A percentile compares a stretch with the other conserved stretches of the same genome.
Evolutionary conservation across 2,113 vertebrate species (phyloP).

Genomic region (Gallinago paraguaiae): DNA sequence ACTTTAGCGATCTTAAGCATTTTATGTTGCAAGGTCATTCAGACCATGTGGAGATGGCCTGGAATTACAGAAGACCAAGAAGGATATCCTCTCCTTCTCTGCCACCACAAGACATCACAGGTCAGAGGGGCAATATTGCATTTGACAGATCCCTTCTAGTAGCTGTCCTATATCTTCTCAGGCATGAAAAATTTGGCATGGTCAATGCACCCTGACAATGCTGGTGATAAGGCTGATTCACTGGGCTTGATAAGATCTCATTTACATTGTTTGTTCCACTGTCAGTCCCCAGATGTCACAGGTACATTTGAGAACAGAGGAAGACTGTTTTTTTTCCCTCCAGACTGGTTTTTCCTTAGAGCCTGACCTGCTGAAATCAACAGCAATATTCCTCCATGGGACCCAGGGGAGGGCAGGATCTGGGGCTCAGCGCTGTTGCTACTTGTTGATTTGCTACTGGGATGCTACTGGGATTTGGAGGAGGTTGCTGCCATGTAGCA

Average conservation of each 20-base stretch:
- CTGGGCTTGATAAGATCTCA: constrained; percentile 21
- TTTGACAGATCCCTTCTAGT: constrained; percentile 16
- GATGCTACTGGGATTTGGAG: not conserved
- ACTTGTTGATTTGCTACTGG: not conserved
- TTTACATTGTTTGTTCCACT: constrained; percentile 23
- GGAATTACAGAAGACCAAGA: not conserved
- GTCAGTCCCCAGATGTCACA: constrained; percentile 18
- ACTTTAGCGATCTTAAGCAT: not conserved
- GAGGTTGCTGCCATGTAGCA: not conserved
- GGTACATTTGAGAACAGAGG: not conserved
- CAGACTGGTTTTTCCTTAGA: not conserved
- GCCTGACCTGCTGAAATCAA: not conserved
- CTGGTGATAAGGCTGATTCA: not conserved
- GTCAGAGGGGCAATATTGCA: not conserved
- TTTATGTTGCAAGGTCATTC: not conserved
- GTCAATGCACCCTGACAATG: constrained; percentile 27
- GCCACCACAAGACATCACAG: not conserved
- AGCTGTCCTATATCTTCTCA: constrained; percentile 3
- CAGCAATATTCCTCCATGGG: not conserved
- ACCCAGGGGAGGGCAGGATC: not conserved
- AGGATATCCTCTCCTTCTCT: not conserved
- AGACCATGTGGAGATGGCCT: not conserved
- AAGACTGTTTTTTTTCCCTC: not conserved
- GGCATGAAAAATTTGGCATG: not conserved
- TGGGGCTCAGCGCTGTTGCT: not conserved